A percentile compares a stretch with the other conserved stretches of the same genome.
Conservation (phyloP, 2,113 vertebrate genomes). For the Ifrita kowaldi region DNA sequence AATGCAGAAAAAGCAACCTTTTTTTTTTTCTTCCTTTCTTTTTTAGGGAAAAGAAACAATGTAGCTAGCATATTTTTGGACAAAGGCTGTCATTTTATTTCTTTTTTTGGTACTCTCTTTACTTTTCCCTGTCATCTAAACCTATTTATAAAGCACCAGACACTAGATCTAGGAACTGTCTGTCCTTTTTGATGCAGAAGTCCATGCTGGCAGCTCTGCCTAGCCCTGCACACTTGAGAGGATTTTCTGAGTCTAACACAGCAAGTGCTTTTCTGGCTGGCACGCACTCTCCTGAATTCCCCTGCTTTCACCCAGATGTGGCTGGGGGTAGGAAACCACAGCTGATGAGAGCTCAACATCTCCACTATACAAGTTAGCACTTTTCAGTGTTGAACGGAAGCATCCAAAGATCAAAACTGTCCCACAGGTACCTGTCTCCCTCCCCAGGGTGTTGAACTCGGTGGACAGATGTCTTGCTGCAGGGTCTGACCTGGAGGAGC, state of each 20-base stretch:
- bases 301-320: not conserved
- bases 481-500: not conserved
- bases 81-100: slow-evolving; percentile 45
- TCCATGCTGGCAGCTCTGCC: slow-evolving; percentile 1
- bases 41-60: slow-evolving; percentile 53
- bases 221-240: not conserved
- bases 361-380: rapidly evolving
- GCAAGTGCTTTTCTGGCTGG: not conserved
- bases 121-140: slow-evolving; percentile 1
- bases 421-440: not conserved
- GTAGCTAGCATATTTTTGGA: slow-evolving; percentile 58
- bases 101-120: not conserved
- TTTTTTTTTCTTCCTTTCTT: not conserved
- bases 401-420: not conserved
- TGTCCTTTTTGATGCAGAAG: not conserved
- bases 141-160: slow-evolving; percentile 37
- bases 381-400: rapidly evolving
- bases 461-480: not conserved
- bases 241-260: not conserved
- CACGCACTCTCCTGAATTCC: not conserved
- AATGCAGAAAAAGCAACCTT: slow-evolving; percentile 62
- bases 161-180: slow-evolving; percentile 4
- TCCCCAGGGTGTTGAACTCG: rapidly evolving
- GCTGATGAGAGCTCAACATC: not conserved
- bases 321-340: not conserved